Evolutionary conservation across 2,888 invertebrate species (phyloP).

Genomic region (Baccha elongata): DNA sequence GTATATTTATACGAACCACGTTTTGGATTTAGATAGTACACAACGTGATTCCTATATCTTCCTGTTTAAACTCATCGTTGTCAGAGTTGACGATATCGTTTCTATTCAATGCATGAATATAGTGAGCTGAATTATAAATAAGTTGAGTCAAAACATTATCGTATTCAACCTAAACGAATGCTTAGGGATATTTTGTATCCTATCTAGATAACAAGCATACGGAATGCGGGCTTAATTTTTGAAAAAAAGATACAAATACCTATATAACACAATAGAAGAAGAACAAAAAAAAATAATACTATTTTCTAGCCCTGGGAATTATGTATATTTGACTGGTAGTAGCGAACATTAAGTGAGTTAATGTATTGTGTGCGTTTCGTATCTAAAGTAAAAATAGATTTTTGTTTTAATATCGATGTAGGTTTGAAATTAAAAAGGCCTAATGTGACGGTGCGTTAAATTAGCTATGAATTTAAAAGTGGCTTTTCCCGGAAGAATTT

Average conservation of each 20-base stretch:
- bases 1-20: constrained; percentile 31
- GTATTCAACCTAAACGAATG: constrained; percentile 9
- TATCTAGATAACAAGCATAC: constrained; percentile 21
- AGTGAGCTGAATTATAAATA: constrained; percentile 54
- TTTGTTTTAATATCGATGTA: too few species aligned
- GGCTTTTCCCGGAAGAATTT: too few species aligned
- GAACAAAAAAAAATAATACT: background rate
- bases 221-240: constrained; percentile 46
- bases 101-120: constrained; percentile 34
- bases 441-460: too few species aligned
- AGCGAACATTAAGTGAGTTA: constrained; percentile 39
- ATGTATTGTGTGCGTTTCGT: constrained; percentile 46
- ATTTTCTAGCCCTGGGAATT: constrained; percentile 50
- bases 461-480: too few species aligned
- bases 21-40: background rate
- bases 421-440: too few species aligned
- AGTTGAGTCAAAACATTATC: background rate
- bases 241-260: constrained; percentile 9
- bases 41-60: constrained; percentile 3
- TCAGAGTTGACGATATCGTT: background rate
- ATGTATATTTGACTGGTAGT: constrained; percentile 37
- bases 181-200: constrained; percentile 43
- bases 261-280: constrained; percentile 3
- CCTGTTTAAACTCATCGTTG: constrained; percentile 3
- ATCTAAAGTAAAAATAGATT: constrained; percentile 61